Evolutionary conservation across 2,888 invertebrate genomes (phyloP), one percentile per base, ranked within the genome.

Genomic region (Polyommatus iphigenia): DNA sequence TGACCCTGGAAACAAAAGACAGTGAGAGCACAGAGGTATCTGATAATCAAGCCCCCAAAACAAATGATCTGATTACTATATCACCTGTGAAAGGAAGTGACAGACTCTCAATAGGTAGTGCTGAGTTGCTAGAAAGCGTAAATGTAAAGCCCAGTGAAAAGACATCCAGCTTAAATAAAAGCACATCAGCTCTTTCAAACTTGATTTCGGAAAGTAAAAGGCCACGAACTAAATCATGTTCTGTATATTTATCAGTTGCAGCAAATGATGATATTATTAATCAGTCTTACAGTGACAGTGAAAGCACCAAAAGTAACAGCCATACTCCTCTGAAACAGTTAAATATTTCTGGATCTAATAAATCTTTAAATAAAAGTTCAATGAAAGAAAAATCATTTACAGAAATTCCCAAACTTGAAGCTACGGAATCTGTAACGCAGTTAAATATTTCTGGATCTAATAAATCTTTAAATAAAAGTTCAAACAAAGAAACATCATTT

Each of bases 141-240:
- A 83, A 85, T 57, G 82, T 79, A 76, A 82, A 83, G 76, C 81
- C 83, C 3, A 86, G 83, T 73, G 85, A 81, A 50, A 81, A 79
- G 29, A 80, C 67, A 57, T 78, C 77, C 32, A 78, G 82, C 79
- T 79, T 87, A 18, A 91, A 90, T 80, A 92, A 89, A 84, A 90
- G 87, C 78, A 83, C 85, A 13, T 85, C 90, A 77, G 83, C 83
- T 72, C 71, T 87, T 78, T 85, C 86, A 71, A 81, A 82, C 78
- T 32, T 80, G 71, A 81, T 79, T 54, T 82, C 82, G 1, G 84
- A 84, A 81, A 83, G 41, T 76, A 89, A 89, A 81, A 88, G 89
- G 79, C 85, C 85, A 72, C 87, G 91, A 85, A 90, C 90, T 24
- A 90, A 88, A 81, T 92, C 93, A 36, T 91, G 88, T 87, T 87